Evolutionary conservation across 2,797 vertebrate species (phyloP), one percentile per base, ranked within the genome.

Genomic region (Acrocephalus scirpaceus): DNA sequence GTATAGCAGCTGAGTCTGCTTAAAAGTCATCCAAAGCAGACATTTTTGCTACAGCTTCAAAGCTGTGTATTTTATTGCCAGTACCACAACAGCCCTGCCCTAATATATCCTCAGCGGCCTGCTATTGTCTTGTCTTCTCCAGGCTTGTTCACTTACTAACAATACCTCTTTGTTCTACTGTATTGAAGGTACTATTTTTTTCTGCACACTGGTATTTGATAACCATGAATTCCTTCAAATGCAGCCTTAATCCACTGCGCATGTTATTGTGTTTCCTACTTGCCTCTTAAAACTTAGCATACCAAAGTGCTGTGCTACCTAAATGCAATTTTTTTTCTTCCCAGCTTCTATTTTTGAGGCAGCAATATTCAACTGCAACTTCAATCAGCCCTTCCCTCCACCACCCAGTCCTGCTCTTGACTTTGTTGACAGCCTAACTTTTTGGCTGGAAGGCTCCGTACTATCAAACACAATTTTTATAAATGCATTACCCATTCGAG

Each of bases 1-100:
- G 94, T 97, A 98, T 98, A 99, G 99, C 98, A 99, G 98, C 99
- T 98, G 97, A 97, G 98, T 98, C 98, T 97, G 97, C 97, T 97
- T 97, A 93, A 96, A 96, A 96, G 64, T 92, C 92, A 95, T 74
- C 92, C 88, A 93, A 93, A 97, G 98, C 97, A 98, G 97, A 98
- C 11, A 7, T 98, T 97, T 98, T 97, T 88, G 64, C 96, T 93
- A 96, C 96, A 98, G 98, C 98, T 97, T 97, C 97, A 97, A 98
- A 97, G 98, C 98, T 93, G 98, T 93, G 66, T 92, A 87, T 97
- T 97, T 98, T 98, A 98, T 98, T 98, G 98, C 98, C 98, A 97
- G 94, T 97, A 98, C 98, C 97, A 83, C 97, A 92, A 95, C 91
- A 97, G 96, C 95, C 95, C 96, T 97, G 96, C 96, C 92, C 79